Conservation (phyloP, 2,888 invertebrate species). For the Campoplex capitator region DNA sequence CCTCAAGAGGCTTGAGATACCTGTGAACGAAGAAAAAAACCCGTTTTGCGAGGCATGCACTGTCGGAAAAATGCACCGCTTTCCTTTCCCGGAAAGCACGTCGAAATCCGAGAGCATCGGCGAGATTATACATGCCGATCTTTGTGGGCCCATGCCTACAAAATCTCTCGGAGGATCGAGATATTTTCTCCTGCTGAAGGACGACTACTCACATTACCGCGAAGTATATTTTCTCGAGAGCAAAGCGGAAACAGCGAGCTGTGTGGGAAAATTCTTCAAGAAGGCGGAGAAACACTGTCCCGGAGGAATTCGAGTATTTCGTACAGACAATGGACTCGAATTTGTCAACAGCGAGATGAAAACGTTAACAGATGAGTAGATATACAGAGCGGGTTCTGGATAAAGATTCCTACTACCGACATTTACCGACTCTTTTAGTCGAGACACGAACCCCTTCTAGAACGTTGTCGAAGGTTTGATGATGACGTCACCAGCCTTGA, state of each 20-base stretch:
- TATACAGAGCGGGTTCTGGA: no score
- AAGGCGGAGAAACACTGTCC: slow-evolving; percentile 45
- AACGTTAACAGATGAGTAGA: slow-evolving; percentile 27
- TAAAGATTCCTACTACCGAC: no score
- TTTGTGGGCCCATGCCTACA: slow-evolving; percentile 67
- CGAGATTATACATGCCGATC: slow-evolving; percentile 67
- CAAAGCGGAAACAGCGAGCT: slow-evolving; percentile 9
- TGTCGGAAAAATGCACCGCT: slow-evolving; percentile 56
- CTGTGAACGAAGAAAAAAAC: slow-evolving; percentile 7
- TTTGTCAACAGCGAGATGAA: slow-evolving; percentile 60
- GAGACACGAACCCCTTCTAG: no score
- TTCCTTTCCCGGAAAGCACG: slow-evolving; percentile 51
- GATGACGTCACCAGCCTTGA: no score
- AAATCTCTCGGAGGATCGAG: slow-evolving; percentile 4
- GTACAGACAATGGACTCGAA: slow-evolving; percentile 66
- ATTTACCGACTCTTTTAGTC: no score
- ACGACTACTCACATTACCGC: slow-evolving; percentile 19
- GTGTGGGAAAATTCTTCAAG: slow-evolving; percentile 27
- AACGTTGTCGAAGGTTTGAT: no score
- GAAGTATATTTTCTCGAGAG: slow-evolving; percentile 15
- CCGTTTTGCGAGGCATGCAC: slow-evolving; percentile 44
- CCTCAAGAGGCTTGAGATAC: slow-evolving; percentile 39
- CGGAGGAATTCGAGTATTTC: slow-evolving; percentile 19
- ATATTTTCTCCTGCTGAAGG: slow-evolving; percentile 21
- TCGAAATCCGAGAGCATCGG: slow-evolving; percentile 47